Percentiles rank a stretch among this genome's conserved stretches.
Evolutionary conservation across 2,797 vertebrate species (phyloP).

Genomic region (Tolypeutes matacus): DNA sequence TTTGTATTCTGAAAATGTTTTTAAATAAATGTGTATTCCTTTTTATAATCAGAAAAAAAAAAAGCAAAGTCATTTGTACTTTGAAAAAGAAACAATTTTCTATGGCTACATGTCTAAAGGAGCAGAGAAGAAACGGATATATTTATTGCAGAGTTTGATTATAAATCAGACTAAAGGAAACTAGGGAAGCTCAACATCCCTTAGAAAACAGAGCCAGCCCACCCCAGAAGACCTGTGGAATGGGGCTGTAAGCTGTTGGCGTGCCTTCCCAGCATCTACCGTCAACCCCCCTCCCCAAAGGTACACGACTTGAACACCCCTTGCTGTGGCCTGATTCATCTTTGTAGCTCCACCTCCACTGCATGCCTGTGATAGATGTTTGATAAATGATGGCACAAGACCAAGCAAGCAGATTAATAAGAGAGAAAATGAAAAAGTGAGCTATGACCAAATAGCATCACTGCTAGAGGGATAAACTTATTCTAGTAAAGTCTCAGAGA

Average conservation of each 20-base stretch:
- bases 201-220: background rate
- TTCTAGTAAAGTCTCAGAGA: background rate
- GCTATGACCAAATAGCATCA: background rate
- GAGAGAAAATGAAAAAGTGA: background rate
- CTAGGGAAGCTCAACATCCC: background rate
- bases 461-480: background rate
- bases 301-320: background rate
- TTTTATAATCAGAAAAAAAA: constrained; percentile 30
- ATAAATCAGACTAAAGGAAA: background rate
- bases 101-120: background rate
- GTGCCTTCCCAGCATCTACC: background rate
- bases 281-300: background rate
- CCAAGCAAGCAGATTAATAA: background rate
- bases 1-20: constrained; percentile 29
- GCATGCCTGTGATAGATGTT: background rate
- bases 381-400: background rate
- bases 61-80: background rate
- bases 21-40: background rate
- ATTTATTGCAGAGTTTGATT: background rate
- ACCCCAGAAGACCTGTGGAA: background rate
- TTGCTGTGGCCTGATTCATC: background rate
- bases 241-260: background rate
- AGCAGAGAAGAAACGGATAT: background rate
- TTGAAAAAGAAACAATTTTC: constrained; percentile 44
- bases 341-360: background rate